Conservation (phyloP, 2,888 invertebrate genomes). For the Troides helena region DNA sequence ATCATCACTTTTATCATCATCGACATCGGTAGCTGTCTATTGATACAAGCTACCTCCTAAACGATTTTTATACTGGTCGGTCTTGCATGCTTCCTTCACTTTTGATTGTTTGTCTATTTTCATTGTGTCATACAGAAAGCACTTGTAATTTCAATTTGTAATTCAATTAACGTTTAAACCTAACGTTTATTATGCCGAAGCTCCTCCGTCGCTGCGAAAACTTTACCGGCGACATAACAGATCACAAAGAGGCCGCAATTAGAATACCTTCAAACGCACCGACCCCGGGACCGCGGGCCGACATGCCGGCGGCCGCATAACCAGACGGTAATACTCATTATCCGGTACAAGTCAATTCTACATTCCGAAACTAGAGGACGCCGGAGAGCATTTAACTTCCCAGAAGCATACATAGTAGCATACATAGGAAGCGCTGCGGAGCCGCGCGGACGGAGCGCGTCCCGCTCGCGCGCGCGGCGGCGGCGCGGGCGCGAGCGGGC, state of each 20-base stretch:
- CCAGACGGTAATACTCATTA: slow-evolving; percentile 21
- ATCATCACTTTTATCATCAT: too few species aligned
- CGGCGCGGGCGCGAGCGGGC: slow-evolving; percentile 45
- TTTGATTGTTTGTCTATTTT: too few species aligned
- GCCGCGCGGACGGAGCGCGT: slow-evolving; percentile 60
- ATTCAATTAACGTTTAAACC: too few species aligned
- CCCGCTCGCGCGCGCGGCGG: slow-evolving; percentile 43
- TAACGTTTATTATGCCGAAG: too few species aligned
- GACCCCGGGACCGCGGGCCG: slow-evolving; percentile 10
- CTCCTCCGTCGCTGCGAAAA: neutral
- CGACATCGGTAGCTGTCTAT: too few species aligned
- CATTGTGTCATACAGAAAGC: too few species aligned
- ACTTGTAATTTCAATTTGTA: too few species aligned
- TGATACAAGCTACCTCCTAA: too few species aligned
- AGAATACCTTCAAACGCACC: slow-evolving; percentile 19
- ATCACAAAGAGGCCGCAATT: slow-evolving; percentile 3
- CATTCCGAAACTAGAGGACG: slow-evolving; percentile 28
- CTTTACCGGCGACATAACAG: neutral
- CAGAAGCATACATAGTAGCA: slow-evolving; percentile 24
- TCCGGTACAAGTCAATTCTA: slow-evolving; percentile 20
- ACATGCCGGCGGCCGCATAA: slow-evolving; percentile 10
- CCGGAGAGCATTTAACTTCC: slow-evolving; percentile 25
- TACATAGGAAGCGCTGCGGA: slow-evolving; percentile 32
- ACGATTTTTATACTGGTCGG: too few species aligned
- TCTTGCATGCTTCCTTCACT: too few species aligned